Base-by-base conservation (phyloP, 2,888 invertebrate species). In the Biston betularia region DNA sequence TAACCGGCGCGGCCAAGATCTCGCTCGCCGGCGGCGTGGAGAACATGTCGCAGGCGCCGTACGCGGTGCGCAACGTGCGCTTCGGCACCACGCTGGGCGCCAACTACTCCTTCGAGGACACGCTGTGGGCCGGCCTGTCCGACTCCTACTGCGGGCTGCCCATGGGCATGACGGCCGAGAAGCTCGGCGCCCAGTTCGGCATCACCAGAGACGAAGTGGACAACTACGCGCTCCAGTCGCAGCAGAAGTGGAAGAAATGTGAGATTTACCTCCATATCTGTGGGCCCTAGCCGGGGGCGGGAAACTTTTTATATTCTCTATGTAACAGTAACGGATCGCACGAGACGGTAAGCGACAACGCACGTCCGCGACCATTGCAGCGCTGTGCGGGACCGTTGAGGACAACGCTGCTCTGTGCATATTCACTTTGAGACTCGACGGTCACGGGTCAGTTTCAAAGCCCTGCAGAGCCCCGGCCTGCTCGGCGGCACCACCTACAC, bases 131-230 rank as follows among this genome's bases (percentile, higher is more conserved):
- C 0, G 93, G 93, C 0, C 95, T 99, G 1, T 96, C 97, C 0
- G 99, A 99, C 85, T 95, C 96, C 0, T 96, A 97, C 88, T 98
- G 98, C 83, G 97, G 98, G 72, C 94, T 98, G 44, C 98, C 99
- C 0, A 99, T 99, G 99, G 99, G 98, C 2, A 89, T 98, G 82
- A 99, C 99, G 0, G 98, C 98, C 0, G 98, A 98, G 92, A 98
- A 98, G 86, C 94, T 99, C 54, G 98, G 98, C 0, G 92, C 84
- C 0, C 96, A 98, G 86, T 98, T 96, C 82, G 96, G 96, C 56
- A 93, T 99, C 56, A 96, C 96, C 1, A 94, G 97, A 67, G 96
- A 97, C 72, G 97, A 98, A 77, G 97, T 97, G 57, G 99, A 99
- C 83, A 94, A 96, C 71, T 99, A 96, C 89, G 96, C 99, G 0